These are phyloP conservation scores for Trichonephila inaurata DNA, from an alignment of 1,140 invertebrate genomes.

Conservation along the genomic window DNA sequence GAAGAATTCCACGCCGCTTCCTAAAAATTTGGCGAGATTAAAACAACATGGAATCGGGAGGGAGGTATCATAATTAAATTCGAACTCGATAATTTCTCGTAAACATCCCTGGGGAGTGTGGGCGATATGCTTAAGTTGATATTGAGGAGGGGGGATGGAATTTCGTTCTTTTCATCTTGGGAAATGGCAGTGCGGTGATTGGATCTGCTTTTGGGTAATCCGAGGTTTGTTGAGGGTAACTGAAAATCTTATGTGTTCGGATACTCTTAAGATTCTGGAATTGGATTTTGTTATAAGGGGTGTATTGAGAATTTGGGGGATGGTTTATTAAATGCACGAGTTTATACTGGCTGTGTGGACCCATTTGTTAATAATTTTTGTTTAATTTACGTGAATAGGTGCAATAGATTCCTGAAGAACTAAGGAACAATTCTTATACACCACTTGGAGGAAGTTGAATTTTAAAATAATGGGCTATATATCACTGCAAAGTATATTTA, in stretches of 20 bases:
- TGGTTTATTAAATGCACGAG: not conserved
- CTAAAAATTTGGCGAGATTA: constrained; percentile 56
- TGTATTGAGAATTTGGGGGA: not conserved
- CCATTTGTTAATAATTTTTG: no score
- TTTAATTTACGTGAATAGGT: no score
- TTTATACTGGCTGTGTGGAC: no score
- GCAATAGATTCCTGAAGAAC: no score
- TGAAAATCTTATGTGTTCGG: not conserved
- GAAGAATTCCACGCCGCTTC: not conserved
- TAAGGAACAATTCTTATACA: no score
- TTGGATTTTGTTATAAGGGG: not conserved
- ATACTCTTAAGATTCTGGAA: not conserved
- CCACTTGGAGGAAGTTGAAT: no score
- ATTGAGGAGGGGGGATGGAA: not conserved
- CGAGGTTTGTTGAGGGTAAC: not conserved
- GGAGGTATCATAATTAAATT: constrained; percentile 43
- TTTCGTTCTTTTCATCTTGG: not conserved
- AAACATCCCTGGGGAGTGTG: not conserved
- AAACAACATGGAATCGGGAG: constrained; percentile 18
- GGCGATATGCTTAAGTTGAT: not conserved
- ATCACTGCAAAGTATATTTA: no score
- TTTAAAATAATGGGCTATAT: no score
- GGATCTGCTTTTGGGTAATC: not conserved
- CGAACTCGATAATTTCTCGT: constrained; percentile 39
- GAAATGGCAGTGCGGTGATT: not conserved